phyloP scores from a whole-genome alignment of 2,797 vertebrate species.

The Acrossocheilus wenchowensis region DNA sequence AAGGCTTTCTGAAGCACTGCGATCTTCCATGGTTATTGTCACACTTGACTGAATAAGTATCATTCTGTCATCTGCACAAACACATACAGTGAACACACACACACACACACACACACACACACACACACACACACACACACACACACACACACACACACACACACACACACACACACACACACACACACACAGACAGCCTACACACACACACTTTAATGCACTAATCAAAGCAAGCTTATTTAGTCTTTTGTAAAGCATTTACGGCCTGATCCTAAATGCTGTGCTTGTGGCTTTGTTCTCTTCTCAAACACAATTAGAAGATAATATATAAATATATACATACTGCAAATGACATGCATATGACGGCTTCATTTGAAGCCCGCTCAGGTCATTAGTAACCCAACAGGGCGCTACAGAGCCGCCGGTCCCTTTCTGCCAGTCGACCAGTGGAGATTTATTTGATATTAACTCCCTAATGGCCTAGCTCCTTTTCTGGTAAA shows the following conservation, averaged over 20 bases:
- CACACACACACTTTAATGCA: slow-evolving; percentile 66
- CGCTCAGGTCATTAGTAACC: slow-evolving; percentile 99
- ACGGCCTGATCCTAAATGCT: slow-evolving; percentile 78
- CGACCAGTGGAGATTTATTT: slow-evolving; percentile 99
- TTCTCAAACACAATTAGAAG: slow-evolving; percentile 99
- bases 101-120: slow-evolving; percentile 53
- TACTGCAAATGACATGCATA: slow-evolving; percentile 99
- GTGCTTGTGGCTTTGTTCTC: slow-evolving; percentile 91
- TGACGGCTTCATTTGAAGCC: slow-evolving; percentile 98
- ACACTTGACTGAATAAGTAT: slow-evolving; percentile 24
- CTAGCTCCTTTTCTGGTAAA: slow-evolving; percentile 83
- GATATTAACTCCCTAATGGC: slow-evolving; percentile 99
- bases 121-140: slow-evolving; percentile 56
- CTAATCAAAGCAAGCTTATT: slow-evolving; percentile 99
- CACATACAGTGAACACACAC: slow-evolving; percentile 36
- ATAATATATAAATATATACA: slow-evolving; percentile 99
- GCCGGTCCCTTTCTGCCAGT: slow-evolving; percentile 93
- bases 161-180: slow-evolving; percentile 56
- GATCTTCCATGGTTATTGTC: slow-evolving; percentile 21
- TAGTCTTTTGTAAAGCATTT: slow-evolving; percentile 84
- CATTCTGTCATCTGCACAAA: slow-evolving; percentile 25
- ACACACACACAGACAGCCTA: slow-evolving; percentile 52
- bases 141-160: slow-evolving; percentile 51
- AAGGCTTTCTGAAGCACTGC: slow-evolving; percentile 17
- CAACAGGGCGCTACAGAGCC: slow-evolving; percentile 93